Base-by-base conservation (phyloP, 2,797 vertebrate species). In the Sebastes taczanowskii region DNA sequence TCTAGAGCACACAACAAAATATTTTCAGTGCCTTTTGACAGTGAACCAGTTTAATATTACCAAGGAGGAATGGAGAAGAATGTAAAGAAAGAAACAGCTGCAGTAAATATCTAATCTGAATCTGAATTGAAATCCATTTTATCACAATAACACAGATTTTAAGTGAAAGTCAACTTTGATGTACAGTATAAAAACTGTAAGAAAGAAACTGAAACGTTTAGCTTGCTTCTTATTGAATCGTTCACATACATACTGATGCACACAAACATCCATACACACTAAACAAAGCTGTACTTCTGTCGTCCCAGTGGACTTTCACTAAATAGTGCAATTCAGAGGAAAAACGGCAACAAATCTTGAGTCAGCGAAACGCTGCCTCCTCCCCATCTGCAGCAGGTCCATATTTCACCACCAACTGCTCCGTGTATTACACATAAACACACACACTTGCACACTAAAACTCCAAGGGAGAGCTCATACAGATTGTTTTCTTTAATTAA, bases 401-500 rank as follows among this genome's bases (percentile, higher is more conserved):
- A 76, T 73, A 83, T 77, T 86, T 87, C 77, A 74, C 67, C 66
- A 20, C 55, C 27, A 46, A 73, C 38, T 64, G 73, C 67, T 64
- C 32, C 18, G 52, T 77, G 29, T 64, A 29, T 38, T 7, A 35
- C 5, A 0, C 63, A 23, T 55, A 72, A 70, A 80, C 25, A 55
- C 80, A 63, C 20, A 42, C 74, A 60, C 65, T 68, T 2, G 66
- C 22, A 61, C 34, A 60, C 27, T 11, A 55, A 52, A 68, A 35
- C 23, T 13, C 68, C 23, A 2, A n/a, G 46, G 77, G 52, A 81
- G 64, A 63, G 68, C 60, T 73, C 22, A 46, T 61, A 27, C 20
- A 61, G 27, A 30, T 4, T 2, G 55, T 78, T 77, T 70, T 53
- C 74, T 67, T 88, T 88, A 84, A 90, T 85, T 88, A 84, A 84